Evolutionary conservation across 2,888 invertebrate genomes (phyloP).

Genomic region (Zaprionus lineosus): DNA sequence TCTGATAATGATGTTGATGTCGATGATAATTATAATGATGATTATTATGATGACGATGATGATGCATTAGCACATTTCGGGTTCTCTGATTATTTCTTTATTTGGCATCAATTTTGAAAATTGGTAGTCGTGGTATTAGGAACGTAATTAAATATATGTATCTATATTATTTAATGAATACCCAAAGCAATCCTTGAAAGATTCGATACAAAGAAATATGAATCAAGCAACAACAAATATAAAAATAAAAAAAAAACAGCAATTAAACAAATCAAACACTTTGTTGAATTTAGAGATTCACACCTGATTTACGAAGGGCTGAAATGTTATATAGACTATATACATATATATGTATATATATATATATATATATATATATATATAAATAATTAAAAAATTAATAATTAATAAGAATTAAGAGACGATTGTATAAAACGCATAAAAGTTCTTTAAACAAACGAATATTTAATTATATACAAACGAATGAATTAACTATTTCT

Average conservation of each 20-base stretch:
- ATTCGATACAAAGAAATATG: too few relatives aligned
- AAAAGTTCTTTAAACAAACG: too few relatives aligned
- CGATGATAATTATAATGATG: too few relatives aligned
- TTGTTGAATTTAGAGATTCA: conserved; percentile 8
- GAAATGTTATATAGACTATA: neutral
- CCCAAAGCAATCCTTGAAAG: neutral
- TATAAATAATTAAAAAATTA: too few relatives aligned
- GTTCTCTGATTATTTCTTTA: neutral
- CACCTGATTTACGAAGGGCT: neutral
- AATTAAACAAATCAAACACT: neutral
- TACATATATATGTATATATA: neutral
- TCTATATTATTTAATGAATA: conserved; percentile 29
- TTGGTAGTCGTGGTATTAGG: conserved; percentile 4
- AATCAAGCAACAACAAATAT: too few relatives aligned
- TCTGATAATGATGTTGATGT: too few relatives aligned
- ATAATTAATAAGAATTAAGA: too few relatives aligned
- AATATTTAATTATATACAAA: too few relatives aligned
- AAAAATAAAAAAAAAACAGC: neutral
- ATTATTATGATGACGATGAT: too few relatives aligned
- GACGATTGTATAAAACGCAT: too few relatives aligned
- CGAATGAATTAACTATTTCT: too few relatives aligned
- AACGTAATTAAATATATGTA: conserved; percentile 14
- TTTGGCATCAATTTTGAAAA: conserved; percentile 5
- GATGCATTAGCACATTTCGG: neutral
- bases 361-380: neutral